Evolutionary conservation across 2,113 vertebrate species (phyloP).

Genomic region (Anhinga anhinga): DNA sequence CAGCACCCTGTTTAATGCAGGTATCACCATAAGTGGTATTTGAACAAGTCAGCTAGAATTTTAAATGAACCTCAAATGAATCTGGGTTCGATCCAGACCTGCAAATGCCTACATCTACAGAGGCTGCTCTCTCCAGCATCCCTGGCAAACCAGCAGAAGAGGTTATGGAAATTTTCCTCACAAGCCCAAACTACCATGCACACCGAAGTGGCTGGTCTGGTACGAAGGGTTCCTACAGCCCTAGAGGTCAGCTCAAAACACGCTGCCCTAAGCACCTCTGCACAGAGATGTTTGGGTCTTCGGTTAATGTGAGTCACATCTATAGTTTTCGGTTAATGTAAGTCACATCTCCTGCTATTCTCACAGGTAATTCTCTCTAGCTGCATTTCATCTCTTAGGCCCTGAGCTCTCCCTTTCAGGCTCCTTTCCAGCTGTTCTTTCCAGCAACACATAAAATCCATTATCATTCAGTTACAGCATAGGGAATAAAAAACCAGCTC

Average conservation of each 20-base stretch:
- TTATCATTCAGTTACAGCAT: constrained; percentile 19
- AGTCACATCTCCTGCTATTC: constrained; percentile 10
- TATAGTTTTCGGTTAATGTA: background rate
- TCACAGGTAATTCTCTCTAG: constrained; percentile 34
- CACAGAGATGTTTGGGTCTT: constrained; percentile 15
- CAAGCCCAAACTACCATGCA: background rate
- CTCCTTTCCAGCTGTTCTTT: constrained; percentile 23
- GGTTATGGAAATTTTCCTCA: background rate
- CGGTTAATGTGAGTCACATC: background rate
- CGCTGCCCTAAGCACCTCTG: background rate
- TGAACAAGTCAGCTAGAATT: constrained; percentile 21
- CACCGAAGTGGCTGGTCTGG: background rate
- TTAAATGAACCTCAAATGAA: background rate
- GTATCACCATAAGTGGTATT: background rate
- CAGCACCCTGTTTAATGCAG: background rate
- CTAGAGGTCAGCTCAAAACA: background rate
- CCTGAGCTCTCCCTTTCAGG: constrained; percentile 1
- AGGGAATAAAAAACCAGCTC: constrained; percentile 47
- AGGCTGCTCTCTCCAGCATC: background rate
- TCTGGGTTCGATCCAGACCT: background rate
- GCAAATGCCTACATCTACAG: background rate
- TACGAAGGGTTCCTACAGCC: background rate
- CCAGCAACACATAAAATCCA: constrained; percentile 30
- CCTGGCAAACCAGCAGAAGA: background rate
- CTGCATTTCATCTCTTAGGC: constrained; percentile 16